phyloP scores from a whole-genome alignment of 1,140 invertebrate genomes.

The Metopolophium dirhodum region DNA sequence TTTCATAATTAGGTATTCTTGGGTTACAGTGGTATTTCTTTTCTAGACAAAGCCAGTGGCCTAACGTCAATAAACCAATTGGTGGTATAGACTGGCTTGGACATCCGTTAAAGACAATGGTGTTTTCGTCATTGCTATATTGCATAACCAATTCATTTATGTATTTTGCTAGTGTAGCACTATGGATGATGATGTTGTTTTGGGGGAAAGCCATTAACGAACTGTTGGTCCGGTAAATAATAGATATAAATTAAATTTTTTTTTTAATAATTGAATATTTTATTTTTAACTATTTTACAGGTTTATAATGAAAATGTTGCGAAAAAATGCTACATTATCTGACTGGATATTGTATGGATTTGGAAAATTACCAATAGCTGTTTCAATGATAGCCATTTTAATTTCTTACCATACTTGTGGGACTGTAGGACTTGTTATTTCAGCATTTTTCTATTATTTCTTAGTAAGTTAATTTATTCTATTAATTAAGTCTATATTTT shows the following conservation, averaged over 20 bases:
- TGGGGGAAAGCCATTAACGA: constrained; percentile 42
- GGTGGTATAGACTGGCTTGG: constrained; percentile 51
- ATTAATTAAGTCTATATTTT: too few species aligned
- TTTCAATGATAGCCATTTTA: constrained; percentile 38
- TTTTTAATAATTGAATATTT: background rate
- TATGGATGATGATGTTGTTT: constrained; percentile 49
- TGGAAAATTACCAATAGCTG: constrained; percentile 45
- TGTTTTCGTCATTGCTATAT: constrained; percentile 41
- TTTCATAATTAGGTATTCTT: background rate
- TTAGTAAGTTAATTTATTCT: constrained; percentile 17
- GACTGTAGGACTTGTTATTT: constrained; percentile 45
- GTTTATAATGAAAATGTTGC: constrained; percentile 45
- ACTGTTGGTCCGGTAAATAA: constrained; percentile 20
- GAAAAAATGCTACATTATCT: constrained; percentile 3
- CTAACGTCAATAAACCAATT: constrained; percentile 29
- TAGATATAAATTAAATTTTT: background rate
- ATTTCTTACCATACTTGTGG: constrained; percentile 38
- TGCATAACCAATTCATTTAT: constrained; percentile 47
- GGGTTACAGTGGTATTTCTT: background rate
- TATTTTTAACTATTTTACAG: background rate
- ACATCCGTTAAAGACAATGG: constrained; percentile 29
- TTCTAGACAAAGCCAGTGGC: constrained; percentile 33
- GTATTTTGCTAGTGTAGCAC: constrained; percentile 10
- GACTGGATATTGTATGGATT: constrained; percentile 44
- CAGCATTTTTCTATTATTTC: constrained; percentile 50